Conservation (phyloP, 2,797 vertebrate species). For the Pseudochaenichthys georgianus region DNA sequence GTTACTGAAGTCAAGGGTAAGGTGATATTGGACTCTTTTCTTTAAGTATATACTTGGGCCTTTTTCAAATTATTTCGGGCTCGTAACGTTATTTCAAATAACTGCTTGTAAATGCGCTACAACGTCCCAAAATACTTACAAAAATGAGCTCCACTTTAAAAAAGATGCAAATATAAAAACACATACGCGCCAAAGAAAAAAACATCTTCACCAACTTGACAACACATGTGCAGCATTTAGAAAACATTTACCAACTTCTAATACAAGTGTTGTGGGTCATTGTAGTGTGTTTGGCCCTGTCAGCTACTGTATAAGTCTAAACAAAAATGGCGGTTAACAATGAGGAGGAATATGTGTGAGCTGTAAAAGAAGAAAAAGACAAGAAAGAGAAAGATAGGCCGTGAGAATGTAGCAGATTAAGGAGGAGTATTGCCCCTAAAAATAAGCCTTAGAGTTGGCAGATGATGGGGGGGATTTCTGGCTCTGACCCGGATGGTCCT, state of each 20-base stretch:
- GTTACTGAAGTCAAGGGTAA: not conserved
- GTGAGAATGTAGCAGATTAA: conserved; percentile 60
- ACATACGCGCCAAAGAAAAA: too few relatives aligned
- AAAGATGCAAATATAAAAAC: too few relatives aligned
- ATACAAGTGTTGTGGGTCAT: too few relatives aligned
- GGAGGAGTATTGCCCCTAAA: conserved; percentile 67
- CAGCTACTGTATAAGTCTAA: not conserved
- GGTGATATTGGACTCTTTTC: not conserved
- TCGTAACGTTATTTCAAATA: too few relatives aligned
- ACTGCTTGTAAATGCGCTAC: too few relatives aligned
- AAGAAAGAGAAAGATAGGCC: conserved; percentile 24
- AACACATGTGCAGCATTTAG: too few relatives aligned
- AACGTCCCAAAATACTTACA: too few relatives aligned
- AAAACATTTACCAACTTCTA: too few relatives aligned
- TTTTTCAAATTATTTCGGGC: not conserved
- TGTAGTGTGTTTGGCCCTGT: too few relatives aligned
- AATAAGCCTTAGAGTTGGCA: conserved; percentile 74
- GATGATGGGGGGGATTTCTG: conserved; percentile 63
- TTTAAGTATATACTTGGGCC: not conserved
- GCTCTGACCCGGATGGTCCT: conserved; percentile 59
- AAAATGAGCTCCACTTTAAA: too few relatives aligned
- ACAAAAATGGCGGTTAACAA: not conserved
- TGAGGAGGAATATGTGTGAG: conserved; percentile 12
- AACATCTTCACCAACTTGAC: too few relatives aligned
- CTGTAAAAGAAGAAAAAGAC: conserved; percentile 13